Evolutionary conservation across 2,113 vertebrate species (phyloP), one percentile per base, ranked within the genome.

Genomic region (Oncorhynchus nerka): DNA sequence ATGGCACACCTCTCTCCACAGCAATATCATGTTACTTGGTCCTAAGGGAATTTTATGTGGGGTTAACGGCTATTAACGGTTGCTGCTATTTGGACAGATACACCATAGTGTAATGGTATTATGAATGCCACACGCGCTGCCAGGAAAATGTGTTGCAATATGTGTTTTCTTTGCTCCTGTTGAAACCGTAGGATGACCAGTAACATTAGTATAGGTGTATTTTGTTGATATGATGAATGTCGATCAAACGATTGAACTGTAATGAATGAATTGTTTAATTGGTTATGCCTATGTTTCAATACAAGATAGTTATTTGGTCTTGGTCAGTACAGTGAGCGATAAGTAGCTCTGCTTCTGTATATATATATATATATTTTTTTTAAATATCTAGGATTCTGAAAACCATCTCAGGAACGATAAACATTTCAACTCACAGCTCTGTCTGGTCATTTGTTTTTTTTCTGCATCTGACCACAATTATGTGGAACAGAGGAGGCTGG

Each of bases 21-120:
- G 81, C 77, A 74, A 81, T 89, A 91, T 92, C 90, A 71, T 75
- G 83, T 92, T 84, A 81, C 90, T 71, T 22, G 2, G 86, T 84
- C 88, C 81, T 7, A 20, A 84, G 90, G 80, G n/a, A 20, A 39
- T 45, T 34, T 15, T 66, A 55, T 45, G 73, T 16, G 59, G n/a
- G 72, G 45, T 48, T 68, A 16, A 34, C 30, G 2, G 19, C 39
- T 68, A 12, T 68, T 68, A n/a, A 34, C 32, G 32, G 30, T 68
- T 15, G 20, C 30, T 34, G 15, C 67, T 30, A 20, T 39, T 68
- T 20, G 67, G 39, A 68, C 30, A 19, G 20, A 68, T 34, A 68
- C 67, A 45, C 19, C 30, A 68, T 39, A 16, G 67, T 34, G 26
- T 55, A 13, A 55, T 15, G 49, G 11, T 55, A 4, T 45, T 55